Evolutionary conservation across 2,113 vertebrate genomes (phyloP), one percentile per base, ranked within the genome.

Genomic region (Antechinus flavipes): DNA sequence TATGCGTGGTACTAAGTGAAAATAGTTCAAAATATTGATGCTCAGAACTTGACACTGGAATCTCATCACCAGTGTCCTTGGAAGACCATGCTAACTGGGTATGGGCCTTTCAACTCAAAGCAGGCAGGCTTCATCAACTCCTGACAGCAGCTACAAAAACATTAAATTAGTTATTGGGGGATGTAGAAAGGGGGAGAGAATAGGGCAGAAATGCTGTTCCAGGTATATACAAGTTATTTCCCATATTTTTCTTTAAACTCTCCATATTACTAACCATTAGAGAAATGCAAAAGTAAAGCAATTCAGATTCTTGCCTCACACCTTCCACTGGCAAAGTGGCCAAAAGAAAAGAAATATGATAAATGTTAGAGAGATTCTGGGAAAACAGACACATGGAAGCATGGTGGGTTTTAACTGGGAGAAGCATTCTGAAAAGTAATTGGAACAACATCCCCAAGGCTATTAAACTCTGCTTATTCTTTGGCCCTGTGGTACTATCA

Each of bases 21-120:
- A 93, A 6, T 89, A 68, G 89, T 95, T 93, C 94, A 93, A 97
- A 97, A 95, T 93, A 96, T 0, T 96, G 47, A 93, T 91, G 89
- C 2, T 96, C 55, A 89, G 95, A 96, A 92, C 54, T 53, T 92
- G 56, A 96, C 6, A 89, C 91, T 91, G n/a, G 42, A 95, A 54
- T 84, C 8, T n/a, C 42, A 95, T 2, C 30, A 52, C 54, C 35
- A 42, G 16, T 58, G 92, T 91, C 12, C 35, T 84, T 54, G 93
- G 47, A 19, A 84, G 23, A 42, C 35, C 35, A 84, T 8, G 30
- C n/a, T 76, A 95, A 56, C 46, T 89, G 54, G 68, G 58, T 93
- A 95, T 91, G 23, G 3, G 50, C 49, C 54, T 35, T 91, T 89
- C 11, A 97, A 84, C 68, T 84, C 19, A 84, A 84, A 19, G 52